These are phyloP conservation scores for Puffinus mauretanicus DNA, from an alignment of 2,113 vertebrate genomes.

Conservation along the genomic window DNA sequence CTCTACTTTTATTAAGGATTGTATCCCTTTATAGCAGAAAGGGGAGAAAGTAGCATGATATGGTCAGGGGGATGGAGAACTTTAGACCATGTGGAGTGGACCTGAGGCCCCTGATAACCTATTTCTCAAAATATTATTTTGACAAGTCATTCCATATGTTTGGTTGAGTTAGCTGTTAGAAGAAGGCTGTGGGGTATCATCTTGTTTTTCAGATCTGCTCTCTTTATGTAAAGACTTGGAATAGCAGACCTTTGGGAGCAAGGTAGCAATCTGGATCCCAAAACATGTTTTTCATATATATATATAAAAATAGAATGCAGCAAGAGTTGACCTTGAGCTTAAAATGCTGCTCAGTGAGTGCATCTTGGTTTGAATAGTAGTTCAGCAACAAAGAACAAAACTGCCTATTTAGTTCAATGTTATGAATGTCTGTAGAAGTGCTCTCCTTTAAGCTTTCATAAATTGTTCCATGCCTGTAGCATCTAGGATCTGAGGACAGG, in stretches of 20 bases:
- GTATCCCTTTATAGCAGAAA: not conserved
- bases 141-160: slow-evolving; percentile 29
- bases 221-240: not conserved
- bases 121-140: slow-evolving; percentile 42
- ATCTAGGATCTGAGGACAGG: not conserved
- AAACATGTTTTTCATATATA: not conserved
- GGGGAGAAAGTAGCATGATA: not conserved
- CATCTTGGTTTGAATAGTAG: not conserved
- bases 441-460: not conserved
- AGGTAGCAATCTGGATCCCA: slow-evolving; percentile 19
- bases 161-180: not conserved
- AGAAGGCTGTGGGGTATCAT: slow-evolving; percentile 12
- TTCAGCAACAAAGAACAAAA: not conserved
- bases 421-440: not conserved
- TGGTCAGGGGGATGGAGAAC: slow-evolving; percentile 10
- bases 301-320: not conserved
- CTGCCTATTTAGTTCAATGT: not conserved
- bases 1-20: slow-evolving; percentile 5
- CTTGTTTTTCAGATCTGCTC: slow-evolving; percentile 15
- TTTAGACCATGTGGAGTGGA: slow-evolving; percentile 18
- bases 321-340: slow-evolving; percentile 20
- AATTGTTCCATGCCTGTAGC: not conserved
- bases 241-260: slow-evolving; percentile 20
- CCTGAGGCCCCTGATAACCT: slow-evolving; percentile 29
- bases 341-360: not conserved